phyloP scores from a whole-genome alignment of 2,113 vertebrate genomes.

The Ia io region DNA sequence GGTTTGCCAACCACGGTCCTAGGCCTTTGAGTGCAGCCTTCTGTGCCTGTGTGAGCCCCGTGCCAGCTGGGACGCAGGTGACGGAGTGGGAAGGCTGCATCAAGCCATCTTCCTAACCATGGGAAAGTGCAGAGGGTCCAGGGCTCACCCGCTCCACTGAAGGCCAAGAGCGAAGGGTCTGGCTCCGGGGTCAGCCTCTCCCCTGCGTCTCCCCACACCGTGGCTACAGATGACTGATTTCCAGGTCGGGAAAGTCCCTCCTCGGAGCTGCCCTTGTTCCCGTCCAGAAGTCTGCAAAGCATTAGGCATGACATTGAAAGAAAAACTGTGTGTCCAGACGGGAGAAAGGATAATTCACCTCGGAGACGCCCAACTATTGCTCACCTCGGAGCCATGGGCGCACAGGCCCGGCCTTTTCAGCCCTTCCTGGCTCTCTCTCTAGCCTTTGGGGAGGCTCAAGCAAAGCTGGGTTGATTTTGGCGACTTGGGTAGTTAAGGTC shows the following conservation, averaged over 20 bases:
- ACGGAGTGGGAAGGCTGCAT: not conserved
- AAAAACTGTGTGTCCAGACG: constrained; percentile 30
- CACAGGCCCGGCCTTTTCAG: not conserved
- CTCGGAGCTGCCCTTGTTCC: not conserved
- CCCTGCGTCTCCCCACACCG: not conserved
- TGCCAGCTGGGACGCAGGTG: not conserved
- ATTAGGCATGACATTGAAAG: constrained; percentile 44
- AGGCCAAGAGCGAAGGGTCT: not conserved
- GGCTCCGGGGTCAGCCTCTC: not conserved
- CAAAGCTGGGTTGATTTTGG: not conserved
- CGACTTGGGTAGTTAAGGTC: not conserved
- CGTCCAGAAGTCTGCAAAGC: constrained; percentile 29
- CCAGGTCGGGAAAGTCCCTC: not conserved
- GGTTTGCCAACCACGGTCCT: no score
- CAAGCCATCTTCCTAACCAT: not conserved
- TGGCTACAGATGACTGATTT: not conserved
- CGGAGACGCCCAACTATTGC: constrained; percentile 23
- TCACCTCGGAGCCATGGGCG: constrained; percentile 32
- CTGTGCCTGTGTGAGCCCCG: not conserved
- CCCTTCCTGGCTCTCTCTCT: not conserved
- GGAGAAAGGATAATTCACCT: constrained; percentile 60
- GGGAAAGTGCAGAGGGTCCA: not conserved
- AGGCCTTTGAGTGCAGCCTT: fast-evolving
- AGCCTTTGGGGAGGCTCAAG: not conserved
- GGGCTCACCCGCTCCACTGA: not conserved